Evolutionary conservation across 2,888 invertebrate genomes (phyloP).

Genomic region (Acleris sparsana): DNA sequence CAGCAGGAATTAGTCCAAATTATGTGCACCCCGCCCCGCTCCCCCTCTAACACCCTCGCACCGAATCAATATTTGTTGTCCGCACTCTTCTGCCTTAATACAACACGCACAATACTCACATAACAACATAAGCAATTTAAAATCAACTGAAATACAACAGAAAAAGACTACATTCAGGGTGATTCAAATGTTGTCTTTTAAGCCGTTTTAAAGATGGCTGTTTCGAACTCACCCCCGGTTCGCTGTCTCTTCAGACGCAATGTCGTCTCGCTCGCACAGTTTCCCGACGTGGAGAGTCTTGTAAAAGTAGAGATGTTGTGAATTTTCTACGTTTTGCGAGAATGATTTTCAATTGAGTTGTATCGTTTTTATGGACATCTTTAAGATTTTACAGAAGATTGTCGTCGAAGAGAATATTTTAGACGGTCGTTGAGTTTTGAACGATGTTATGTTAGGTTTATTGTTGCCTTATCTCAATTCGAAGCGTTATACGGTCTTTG

Average conservation of each 20-base stretch:
- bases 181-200: slow-evolving; percentile 40
- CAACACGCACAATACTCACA: slow-evolving; percentile 80
- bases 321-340: slow-evolving; percentile 31
- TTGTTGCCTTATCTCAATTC: neutral
- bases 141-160: slow-evolving; percentile 26
- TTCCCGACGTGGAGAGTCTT: slow-evolving; percentile 62
- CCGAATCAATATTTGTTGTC: slow-evolving; percentile 84
- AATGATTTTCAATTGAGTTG: slow-evolving; percentile 33
- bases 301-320: slow-evolving; percentile 38
- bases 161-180: slow-evolving; percentile 37
- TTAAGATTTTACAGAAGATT: slow-evolving; percentile 4
- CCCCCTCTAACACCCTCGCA: slow-evolving; percentile 53
- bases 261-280: slow-evolving; percentile 76
- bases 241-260: slow-evolving; percentile 75
- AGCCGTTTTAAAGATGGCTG: slow-evolving; percentile 45
- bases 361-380: slow-evolving; percentile 16
- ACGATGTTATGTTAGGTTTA: neutral
- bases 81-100: slow-evolving; percentile 83
- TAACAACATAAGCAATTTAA: slow-evolving; percentile 39
- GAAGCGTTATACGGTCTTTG: too few relatives aligned
- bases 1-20: slow-evolving; percentile 82
- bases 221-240: slow-evolving; percentile 70
- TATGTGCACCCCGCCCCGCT: slow-evolving; percentile 68
- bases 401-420: neutral
- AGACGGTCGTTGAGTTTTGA: neutral